Conservation (phyloP, 2,888 invertebrate species). For the Rhopalosiphum nymphaeae region DNA sequence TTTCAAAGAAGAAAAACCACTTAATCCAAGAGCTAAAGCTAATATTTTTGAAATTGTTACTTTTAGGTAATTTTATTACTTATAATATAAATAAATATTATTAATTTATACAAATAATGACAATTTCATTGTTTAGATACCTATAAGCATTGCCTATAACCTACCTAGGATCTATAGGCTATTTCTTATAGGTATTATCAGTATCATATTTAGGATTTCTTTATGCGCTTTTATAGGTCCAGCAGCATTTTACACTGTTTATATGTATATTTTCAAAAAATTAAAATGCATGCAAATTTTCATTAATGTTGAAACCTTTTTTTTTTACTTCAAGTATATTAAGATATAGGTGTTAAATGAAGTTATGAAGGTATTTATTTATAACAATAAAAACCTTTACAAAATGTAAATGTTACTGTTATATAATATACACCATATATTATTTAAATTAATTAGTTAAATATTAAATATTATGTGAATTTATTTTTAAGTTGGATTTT, state of each 20-base stretch:
- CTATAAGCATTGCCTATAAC: too few species aligned
- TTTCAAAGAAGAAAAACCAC: slow-evolving; percentile 68
- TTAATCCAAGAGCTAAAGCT: slow-evolving; percentile 75
- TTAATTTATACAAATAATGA: not conserved
- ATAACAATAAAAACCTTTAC: not conserved
- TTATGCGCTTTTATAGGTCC: not conserved
- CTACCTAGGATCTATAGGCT: too few species aligned
- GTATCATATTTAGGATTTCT: too few species aligned
- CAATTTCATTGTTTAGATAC: not conserved
- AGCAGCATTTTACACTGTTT: not conserved
- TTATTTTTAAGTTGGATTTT: slow-evolving; percentile 77
- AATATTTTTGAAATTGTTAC: slow-evolving; percentile 76
- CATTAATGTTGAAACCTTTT: not conserved
- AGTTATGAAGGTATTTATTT: not conserved
- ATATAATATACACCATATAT: not conserved
- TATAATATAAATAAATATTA: not conserved
- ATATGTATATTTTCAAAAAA: not conserved
- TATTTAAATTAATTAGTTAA: not conserved
- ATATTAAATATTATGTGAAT: not conserved
- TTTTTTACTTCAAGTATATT: not conserved
- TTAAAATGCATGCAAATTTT: not conserved
- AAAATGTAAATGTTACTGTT: not conserved
- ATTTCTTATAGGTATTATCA: too few species aligned
- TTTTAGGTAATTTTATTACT: slow-evolving; percentile 74
- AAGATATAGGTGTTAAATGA: not conserved